A percentile compares a stretch with the other conserved stretches of the same genome.
These are phyloP conservation scores for Stigmatopora argus DNA, from an alignment of 2,113 vertebrate genomes.

Conservation along the genomic window DNA sequence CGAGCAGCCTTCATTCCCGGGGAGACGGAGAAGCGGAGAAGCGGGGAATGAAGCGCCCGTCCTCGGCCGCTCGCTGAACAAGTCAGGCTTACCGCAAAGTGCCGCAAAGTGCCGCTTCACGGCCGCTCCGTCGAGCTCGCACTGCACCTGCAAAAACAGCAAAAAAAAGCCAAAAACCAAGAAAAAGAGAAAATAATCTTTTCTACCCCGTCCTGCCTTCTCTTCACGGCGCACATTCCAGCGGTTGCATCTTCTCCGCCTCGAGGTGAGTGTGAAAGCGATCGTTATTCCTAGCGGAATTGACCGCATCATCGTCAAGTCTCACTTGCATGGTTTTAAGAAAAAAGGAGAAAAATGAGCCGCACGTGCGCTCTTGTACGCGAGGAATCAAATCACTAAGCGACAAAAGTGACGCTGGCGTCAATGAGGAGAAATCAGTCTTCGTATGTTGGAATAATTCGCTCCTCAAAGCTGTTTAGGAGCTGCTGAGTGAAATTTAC, in stretches of 20 bases:
- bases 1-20: conserved; percentile 8
- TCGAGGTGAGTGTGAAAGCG: conserved; percentile 44
- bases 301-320: not conserved
- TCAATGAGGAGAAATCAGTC: conserved; percentile 11
- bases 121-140: conserved; percentile 23
- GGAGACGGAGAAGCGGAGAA: conserved; percentile 10
- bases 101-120: conserved; percentile 60
- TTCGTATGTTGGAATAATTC: conserved; percentile 50
- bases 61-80: conserved; percentile 19
- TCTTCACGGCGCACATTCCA: conserved; percentile 38
- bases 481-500: conserved; percentile 54
- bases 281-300: not conserved
- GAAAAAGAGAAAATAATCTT: not conserved
- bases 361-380: not conserved
- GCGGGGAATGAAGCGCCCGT: conserved; percentile 33
- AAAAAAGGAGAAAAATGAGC: not conserved
- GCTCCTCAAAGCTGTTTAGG: conserved; percentile 53
- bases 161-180: no score
- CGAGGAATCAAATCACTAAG: conserved; percentile 3
- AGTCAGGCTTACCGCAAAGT: conserved; percentile 21
- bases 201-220: not conserved
- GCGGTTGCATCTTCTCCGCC: conserved; percentile 36
- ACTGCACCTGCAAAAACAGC: conserved; percentile 44
- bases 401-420: not conserved
- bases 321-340: not conserved